Base-by-base conservation (phyloP, 2,888 invertebrate species). In the Synergus itoensis region DNA sequence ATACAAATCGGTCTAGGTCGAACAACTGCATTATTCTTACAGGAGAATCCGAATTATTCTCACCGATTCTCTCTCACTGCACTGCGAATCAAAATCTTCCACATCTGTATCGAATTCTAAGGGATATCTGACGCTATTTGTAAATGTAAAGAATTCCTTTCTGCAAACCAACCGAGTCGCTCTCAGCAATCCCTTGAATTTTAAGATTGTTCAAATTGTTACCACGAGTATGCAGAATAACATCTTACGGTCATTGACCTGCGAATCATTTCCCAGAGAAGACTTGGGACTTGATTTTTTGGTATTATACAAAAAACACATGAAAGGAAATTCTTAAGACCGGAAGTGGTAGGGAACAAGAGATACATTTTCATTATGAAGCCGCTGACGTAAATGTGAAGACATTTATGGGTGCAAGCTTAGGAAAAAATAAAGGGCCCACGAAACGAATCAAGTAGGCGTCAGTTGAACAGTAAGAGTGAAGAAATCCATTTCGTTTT, bases 401-500 rank as follows among this genome's bases (percentile, higher is more conserved):
- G 16, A 48, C 9, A 18, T 18, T 57, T 18, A 11, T 62, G 28
- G 4, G 18, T 28, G 5, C 14, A 28, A 11, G 12, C 12, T 3
- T 28, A 14, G 12, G 16, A 65, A 63, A 28, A 63, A 63, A 36
- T 63, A 40, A 63, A 16, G 63, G 63, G 36, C 12, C 40, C 16
- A 4, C 9, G 65, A 40, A 41, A n/a, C 1, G n/a, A n/a, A 41
- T 64, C 7, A 64, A 40, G n/a, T n/a, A 40, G 41, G 41, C 41
- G 64, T 41, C 18, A 64, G 8, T 43, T 16, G 18, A 36, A 60
- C 60, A 21, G 4, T 60, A 45, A 48, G 48, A 64, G 62, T 81
- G 75, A 62, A 65, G 73, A 77, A 80, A 80, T 77, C 57, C 77
- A 78, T 80, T 83, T 83, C 80, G 77, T 83, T 83, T 83, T 83